Evolutionary conservation across 2,888 invertebrate genomes (phyloP).

Genomic region (Platynereis dumerilii): DNA sequence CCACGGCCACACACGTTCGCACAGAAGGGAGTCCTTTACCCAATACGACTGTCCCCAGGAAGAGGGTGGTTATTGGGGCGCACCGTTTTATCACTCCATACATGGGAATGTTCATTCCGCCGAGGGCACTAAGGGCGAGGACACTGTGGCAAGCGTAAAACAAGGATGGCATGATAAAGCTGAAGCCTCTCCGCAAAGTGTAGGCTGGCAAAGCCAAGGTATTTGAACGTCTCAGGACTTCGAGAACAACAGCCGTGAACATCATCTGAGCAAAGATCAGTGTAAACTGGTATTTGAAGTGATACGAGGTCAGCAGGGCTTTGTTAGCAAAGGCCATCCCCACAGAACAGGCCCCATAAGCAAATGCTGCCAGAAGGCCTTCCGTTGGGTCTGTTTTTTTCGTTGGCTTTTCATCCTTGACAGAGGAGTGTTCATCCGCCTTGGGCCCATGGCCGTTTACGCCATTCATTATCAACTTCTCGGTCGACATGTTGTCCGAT

Average conservation of each 20-base stretch:
- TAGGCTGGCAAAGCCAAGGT: conserved; percentile 59
- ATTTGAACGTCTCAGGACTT: conserved; percentile 51
- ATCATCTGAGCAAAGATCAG: conserved; percentile 66
- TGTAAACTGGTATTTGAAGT: conserved; percentile 66
- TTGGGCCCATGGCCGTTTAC: no score
- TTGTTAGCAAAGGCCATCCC: conserved; percentile 65
- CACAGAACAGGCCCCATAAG: conserved; percentile 63
- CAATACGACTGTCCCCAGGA: conserved; percentile 60
- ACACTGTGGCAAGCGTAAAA: conserved; percentile 65
- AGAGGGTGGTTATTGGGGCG: conserved; percentile 63
- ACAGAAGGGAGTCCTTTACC: conserved; percentile 56
- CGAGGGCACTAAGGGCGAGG: conserved; percentile 65
- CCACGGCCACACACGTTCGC: conserved; percentile 53
- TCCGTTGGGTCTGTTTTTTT: not conserved
- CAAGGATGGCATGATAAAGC: conserved; percentile 64
- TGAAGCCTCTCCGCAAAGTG: conserved; percentile 61
- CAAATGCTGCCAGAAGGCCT: conserved; percentile 56
- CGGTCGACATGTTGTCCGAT: not conserved
- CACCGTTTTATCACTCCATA: conserved; percentile 67
- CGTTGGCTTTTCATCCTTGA: no score
- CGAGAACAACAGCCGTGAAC: conserved; percentile 61
- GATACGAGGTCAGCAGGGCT: conserved; percentile 58
- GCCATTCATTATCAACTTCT: not conserved
- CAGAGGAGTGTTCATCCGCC: no score
- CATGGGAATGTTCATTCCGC: conserved; percentile 68